Evolutionary conservation across 2,113 vertebrate species (phyloP), one percentile per base, ranked within the genome.

Genomic region (Rhabdomys dilectus): DNA sequence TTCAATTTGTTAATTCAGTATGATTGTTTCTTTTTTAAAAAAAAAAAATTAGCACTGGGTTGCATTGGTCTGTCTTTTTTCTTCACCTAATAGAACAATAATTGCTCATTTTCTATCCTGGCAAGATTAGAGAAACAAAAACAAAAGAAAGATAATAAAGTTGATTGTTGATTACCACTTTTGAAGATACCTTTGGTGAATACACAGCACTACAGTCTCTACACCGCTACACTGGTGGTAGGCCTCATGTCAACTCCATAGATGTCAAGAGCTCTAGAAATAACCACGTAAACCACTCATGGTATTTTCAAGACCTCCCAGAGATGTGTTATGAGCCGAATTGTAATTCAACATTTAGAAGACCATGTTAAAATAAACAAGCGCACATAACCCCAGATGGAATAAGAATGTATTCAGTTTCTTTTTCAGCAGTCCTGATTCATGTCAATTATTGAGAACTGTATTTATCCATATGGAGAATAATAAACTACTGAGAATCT

Each of bases 11-110:
- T 96, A 80, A 96, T 93, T 94, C 97, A 96, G 96, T 98, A 92
- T 82, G 95, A 95, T 97, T 97, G 90, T 98, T 92, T 97, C 51
- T 53, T n/a, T n/a, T 70, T n/a, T n/a, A n/a, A n/a, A n/a, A n/a
- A n/a, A 68, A 72, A 72, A 56, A 90, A 97, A 73, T n/a, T 95
- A 93, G 91, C 84, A 96, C 62, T 51, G 92, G 26, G 3, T 75
- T 93, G 26, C 88, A 73, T 92, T 94, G 85, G 21, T 56, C 42
- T 58, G 58, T 94, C 60, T 89, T 78, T 45, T 45, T 75, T 75
- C 91, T 97, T 96, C 93, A 15, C 36, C 48, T 92, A 60, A n/a
- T 64, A 89, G 96, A 91, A 68, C 58, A 92, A 89, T 87, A 97
- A 64, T 95, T 92, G 96, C 45, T 98, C 85, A 22, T 78, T 95